Evolutionary conservation across 2,113 vertebrate species (phyloP), one percentile per base, ranked within the genome.

Genomic region (Antidorcas marsupialis): DNA sequence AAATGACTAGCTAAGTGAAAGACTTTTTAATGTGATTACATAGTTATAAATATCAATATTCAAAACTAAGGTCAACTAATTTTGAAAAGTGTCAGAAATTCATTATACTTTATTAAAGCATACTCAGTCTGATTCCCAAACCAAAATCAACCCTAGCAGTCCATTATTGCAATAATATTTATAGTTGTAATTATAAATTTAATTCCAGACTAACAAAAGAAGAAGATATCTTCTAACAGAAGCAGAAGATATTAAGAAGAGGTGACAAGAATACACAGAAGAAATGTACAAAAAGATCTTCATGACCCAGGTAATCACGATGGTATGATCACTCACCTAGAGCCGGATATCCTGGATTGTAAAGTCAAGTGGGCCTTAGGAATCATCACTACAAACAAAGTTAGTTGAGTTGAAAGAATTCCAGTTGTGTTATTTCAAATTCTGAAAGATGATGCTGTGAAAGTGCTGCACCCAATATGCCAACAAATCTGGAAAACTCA

Each of bases 121-220:
- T 93, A 97, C 87, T 97, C 95, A 83, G 12, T 95, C 87, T 95
- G 3, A 67, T 95, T 93, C 71, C 43, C 52, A 93, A 96, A 92
- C 1, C 95, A 95, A 98, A 97, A 97, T 97, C 82, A 98, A 97
- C 95, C 97, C 94, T 90, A 97, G 62, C 91, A 98, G 95, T 97
- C 91, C 28, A 74, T 95, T 98, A 95, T 83, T 94, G 36, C 97
- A 97, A 96, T 83, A 97, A 95, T 87, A 0, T 96, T 98, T 98
- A 97, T 96, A 57, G 83, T 93, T 96, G 95, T 95, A 98, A 98
- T 98, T 98, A 98, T 95, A 97, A 98, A 98, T 96, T 91, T 94
- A 97, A 97, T 87, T 98, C 91, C 11, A 39, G 25, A 86, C 81
- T 97, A 98, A 43, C 71, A n/a, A 14, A 64, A n/a, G 30, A 64